phyloP scores from a whole-genome alignment of 2,113 vertebrate species.

The Lepidothrix coronata region DNA sequence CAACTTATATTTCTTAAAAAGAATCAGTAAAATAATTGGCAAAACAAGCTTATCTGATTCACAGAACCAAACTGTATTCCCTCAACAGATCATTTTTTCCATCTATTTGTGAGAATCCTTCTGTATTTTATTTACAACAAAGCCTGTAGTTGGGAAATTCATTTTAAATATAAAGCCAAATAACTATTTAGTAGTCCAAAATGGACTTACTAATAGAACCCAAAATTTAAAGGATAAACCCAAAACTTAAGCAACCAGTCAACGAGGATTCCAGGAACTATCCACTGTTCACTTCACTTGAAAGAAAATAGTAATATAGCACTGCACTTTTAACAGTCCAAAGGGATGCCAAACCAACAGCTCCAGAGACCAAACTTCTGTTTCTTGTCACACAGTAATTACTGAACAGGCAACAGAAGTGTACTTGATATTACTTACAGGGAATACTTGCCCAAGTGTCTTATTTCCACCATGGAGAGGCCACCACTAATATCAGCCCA shows the following conservation, averaged over 20 bases:
- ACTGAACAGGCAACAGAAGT: background rate
- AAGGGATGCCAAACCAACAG: background rate
- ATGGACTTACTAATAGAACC: background rate
- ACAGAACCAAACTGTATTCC: background rate
- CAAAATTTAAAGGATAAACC: constrained; percentile 22
- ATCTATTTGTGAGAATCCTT: background rate
- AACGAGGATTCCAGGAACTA: background rate
- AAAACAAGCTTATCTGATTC: background rate
- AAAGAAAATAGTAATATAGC: background rate
- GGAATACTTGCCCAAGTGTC: background rate
- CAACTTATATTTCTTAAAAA: background rate
- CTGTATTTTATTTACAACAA: background rate
- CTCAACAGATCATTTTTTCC: background rate
- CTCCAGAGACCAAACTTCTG: background rate
- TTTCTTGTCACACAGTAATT: background rate
- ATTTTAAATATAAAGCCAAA: background rate
- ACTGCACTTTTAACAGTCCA: background rate
- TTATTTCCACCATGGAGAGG: background rate
- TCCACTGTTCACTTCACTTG: background rate
- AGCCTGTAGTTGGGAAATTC: background rate
- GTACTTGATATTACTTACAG: background rate
- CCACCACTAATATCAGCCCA: background rate
- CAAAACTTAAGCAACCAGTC: background rate
- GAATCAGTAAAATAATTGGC: background rate
- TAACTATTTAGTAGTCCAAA: background rate